Evolutionary conservation across 1,140 invertebrate species (phyloP).

Genomic region (Laupala kohalensis): DNA sequence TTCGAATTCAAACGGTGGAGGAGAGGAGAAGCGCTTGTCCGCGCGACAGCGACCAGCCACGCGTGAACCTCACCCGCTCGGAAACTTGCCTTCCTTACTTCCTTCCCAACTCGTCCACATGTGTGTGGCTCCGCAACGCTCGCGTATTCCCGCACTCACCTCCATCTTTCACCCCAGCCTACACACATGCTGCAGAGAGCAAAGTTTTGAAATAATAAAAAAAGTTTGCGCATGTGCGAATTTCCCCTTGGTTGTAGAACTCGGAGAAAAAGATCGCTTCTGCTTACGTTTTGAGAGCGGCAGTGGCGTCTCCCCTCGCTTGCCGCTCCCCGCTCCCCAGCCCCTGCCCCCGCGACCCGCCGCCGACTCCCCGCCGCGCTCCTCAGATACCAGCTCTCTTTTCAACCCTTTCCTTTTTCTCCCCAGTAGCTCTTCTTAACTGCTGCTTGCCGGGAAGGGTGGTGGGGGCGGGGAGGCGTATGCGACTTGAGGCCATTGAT

Average conservation of each 20-base stretch:
- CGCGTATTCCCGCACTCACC: too few relatives aligned
- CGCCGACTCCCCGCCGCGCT: background rate
- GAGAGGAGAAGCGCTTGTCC: too few relatives aligned
- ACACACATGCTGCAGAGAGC: background rate
- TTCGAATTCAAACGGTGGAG: background rate
- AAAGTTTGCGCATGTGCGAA: background rate
- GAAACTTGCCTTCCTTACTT: background rate
- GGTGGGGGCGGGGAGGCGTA: background rate
- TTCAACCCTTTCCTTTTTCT: slow-evolving; percentile 15
- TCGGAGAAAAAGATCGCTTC: background rate
- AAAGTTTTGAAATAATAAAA: background rate
- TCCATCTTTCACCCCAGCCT: too few relatives aligned
- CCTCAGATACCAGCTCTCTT: slow-evolving; percentile 9
- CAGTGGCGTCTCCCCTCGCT: background rate
- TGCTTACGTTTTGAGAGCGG: background rate
- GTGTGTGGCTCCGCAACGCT: background rate
- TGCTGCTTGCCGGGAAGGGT: slow-evolving; percentile 1
- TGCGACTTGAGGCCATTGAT: slow-evolving; percentile 13
- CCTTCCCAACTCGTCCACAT: background rate
- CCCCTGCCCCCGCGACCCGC: background rate
- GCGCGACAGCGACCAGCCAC: too few relatives aligned
- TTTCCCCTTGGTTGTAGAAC: background rate
- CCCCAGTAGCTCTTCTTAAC: slow-evolving; percentile 11
- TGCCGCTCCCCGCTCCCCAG: background rate
- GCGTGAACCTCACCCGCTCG: background rate